phyloP scores from a whole-genome alignment of 2,888 invertebrate species.

The Aphodius sticticus region DNA sequence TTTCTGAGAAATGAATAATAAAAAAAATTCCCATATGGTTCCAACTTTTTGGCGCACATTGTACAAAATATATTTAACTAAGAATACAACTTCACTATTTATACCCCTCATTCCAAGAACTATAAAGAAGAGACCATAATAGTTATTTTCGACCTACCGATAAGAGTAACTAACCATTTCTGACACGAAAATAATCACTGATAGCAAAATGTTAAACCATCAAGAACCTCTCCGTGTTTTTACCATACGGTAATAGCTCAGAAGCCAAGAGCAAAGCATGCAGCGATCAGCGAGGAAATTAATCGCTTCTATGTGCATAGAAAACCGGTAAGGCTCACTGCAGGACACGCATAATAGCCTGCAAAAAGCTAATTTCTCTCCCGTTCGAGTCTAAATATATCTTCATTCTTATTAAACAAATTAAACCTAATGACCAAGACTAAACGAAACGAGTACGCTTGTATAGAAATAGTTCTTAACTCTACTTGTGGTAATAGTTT shows the following conservation, averaged over 20 bases:
- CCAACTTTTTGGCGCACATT: too few species aligned
- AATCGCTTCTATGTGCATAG: neutral
- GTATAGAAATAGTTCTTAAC: neutral
- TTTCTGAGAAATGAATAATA: too few species aligned
- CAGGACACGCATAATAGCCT: neutral
- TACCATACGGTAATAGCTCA: neutral
- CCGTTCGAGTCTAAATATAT: neutral
- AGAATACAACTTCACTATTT: slow-evolving; percentile 9
- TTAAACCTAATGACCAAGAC: neutral
- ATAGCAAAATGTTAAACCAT: neutral
- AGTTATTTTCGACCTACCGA: slow-evolving; percentile 11
- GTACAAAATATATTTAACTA: neutral
- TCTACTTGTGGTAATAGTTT: too few species aligned
- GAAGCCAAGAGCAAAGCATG: neutral
- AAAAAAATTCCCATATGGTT: too few species aligned
- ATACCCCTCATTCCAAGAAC: neutral
- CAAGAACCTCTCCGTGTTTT: neutral
- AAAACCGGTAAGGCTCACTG: neutral
- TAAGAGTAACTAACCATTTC: neutral
- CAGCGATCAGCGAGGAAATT: neutral
- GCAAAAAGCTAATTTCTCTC: neutral
- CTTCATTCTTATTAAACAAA: neutral
- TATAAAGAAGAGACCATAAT: neutral
- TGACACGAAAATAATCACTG: neutral
- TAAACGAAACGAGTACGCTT: neutral